Evolutionary conservation across 2,797 vertebrate genomes (phyloP), one percentile per base, ranked within the genome.

Genomic region (Rhinogobio ventralis): DNA sequence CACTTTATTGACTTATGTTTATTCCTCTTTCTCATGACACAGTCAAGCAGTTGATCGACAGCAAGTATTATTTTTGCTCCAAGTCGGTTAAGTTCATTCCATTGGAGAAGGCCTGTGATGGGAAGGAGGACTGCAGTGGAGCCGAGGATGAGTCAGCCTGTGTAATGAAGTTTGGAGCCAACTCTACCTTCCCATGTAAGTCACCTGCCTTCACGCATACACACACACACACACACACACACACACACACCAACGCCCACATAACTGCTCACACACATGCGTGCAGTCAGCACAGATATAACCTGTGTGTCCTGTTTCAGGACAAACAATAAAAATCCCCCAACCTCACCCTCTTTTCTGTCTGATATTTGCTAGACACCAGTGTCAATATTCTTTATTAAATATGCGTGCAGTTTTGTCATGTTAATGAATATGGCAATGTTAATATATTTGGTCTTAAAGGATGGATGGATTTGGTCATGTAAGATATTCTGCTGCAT

Each of bases 111-210:
- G 90, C 96, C 55, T 99, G 98, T 9, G 93, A 99, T 0, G 95
- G 97, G n/a, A 91, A 86, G 0, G 1, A 30, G 0, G 96, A 98
- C 90, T 99, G 97, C 7, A 7, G 89, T 1, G 91, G 83, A 0
- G 96, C 93, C 0, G 96, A 99, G 85, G 98, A 99, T 0, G 97
- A 99, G 88, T 75, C 89, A 14, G 83, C 85, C 3, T 99, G 98
- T 28, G 90, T 96, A 62, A 84, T 88, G 2, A 87, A 11, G 4
- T 86, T 92, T 78, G 87, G 0, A 4, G 87, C 81, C 69, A 95
- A 94, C 87, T 78, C 86, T 1, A 94, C 91, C 3, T 95, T 95
- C 84, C 94, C 94, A 86, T 93, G 96, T 96, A 91, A 87, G 85
- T 72, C 13, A 28, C 7, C n/a, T 42, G 36, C 49, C 46, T 20